phyloP scores from a whole-genome alignment of 2,797 vertebrate genomes.

The Vireo griseus region DNA sequence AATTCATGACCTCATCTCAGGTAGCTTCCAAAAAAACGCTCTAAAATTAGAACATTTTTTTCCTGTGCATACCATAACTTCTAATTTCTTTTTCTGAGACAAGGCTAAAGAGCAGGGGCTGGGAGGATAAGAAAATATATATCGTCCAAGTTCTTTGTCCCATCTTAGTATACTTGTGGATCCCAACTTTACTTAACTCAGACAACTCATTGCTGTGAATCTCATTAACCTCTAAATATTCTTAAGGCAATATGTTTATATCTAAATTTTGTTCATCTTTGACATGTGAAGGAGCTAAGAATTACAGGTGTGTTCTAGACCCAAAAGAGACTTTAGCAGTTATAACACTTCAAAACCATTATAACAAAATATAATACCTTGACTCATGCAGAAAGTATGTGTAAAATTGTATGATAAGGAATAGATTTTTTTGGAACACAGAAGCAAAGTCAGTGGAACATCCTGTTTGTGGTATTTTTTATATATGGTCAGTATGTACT shows the following conservation, averaged over 20 bases:
- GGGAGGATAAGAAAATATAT: not conserved
- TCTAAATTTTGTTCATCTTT: not conserved
- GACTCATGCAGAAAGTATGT: not conserved
- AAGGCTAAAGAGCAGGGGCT: not conserved
- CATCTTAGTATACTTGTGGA: accelerated
- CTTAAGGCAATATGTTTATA: not conserved
- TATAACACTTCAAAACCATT: not conserved
- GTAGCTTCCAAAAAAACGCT: not conserved
- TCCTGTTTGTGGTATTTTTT: conserved; percentile 57
- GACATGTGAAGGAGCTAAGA: not conserved
- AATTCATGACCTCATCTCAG: not conserved
- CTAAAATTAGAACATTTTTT: not conserved
- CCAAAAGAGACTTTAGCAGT: not conserved
- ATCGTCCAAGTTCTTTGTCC: not conserved
- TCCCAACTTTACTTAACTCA: not conserved
- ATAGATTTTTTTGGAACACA: not conserved
- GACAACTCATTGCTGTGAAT: not conserved
- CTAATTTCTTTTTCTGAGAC: not conserved
- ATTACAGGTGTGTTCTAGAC: not conserved
- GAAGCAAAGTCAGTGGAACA: conserved; percentile 18
- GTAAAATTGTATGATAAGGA: conserved; percentile 15
- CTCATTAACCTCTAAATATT: not conserved
- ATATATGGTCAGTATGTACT: not conserved
- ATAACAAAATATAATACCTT: not conserved
- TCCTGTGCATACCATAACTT: not conserved